Conservation (phyloP, 2,797 vertebrate genomes). For the Heliangelus exortis region DNA sequence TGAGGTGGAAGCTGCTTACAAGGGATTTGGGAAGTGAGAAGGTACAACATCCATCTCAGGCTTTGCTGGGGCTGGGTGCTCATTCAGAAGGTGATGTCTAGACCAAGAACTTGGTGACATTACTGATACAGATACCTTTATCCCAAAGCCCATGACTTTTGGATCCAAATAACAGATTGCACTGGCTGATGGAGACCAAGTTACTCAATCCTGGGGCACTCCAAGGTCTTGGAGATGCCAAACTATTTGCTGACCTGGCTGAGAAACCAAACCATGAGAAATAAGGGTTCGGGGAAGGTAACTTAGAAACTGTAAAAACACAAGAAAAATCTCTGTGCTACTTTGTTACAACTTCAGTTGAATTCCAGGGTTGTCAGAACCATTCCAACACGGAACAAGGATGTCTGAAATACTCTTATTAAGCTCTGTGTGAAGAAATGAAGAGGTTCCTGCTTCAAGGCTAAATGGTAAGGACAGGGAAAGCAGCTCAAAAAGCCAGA, state of each 20-base stretch:
- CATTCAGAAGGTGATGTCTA: neutral
- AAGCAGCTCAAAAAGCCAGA: neutral
- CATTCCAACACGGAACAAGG: neutral
- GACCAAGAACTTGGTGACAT: neutral
- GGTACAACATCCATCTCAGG: neutral
- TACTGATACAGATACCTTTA: too few relatives aligned
- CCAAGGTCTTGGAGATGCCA: neutral
- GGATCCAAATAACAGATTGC: neutral
- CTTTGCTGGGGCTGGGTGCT: neutral
- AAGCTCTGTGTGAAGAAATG: neutral
- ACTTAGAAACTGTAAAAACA: neutral
- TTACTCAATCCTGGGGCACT: neutral
- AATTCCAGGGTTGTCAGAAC: neutral
- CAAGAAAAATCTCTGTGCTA: neutral
- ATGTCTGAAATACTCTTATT: neutral
- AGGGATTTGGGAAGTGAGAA: neutral
- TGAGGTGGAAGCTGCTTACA: neutral
- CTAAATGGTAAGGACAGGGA: neutral
- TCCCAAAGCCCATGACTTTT: neutral
- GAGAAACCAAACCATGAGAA: neutral
- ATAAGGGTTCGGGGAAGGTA: neutral
- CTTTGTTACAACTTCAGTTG: neutral
- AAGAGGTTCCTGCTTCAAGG: neutral
- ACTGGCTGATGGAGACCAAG: neutral
- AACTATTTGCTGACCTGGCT: neutral